These are phyloP conservation scores for Chaetodon trifasciatus DNA, from an alignment of 2,797 vertebrate genomes.

Conservation along the genomic window DNA sequence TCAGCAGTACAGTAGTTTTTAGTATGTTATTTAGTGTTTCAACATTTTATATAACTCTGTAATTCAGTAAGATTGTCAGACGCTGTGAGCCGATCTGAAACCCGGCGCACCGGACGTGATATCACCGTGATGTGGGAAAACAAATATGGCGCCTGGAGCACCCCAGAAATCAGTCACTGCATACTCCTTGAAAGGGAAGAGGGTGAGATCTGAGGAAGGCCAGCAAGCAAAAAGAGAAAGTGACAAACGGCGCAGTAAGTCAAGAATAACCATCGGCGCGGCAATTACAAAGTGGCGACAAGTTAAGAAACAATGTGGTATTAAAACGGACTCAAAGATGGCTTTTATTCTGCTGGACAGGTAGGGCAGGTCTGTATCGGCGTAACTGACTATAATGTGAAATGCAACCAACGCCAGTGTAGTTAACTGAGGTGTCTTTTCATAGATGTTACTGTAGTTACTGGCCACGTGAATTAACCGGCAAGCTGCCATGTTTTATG, in stretches of 20 bases:
- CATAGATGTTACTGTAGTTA: background rate
- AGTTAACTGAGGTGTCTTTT: too few relatives aligned
- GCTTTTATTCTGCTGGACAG: background rate
- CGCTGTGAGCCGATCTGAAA: too few relatives aligned
- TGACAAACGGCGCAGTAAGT: background rate
- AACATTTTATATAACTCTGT: too few relatives aligned
- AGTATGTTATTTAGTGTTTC: too few relatives aligned
- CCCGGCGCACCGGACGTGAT: background rate
- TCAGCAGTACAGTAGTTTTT: too few relatives aligned
- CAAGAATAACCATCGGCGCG: background rate
- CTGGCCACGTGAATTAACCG: background rate
- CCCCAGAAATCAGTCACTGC: background rate
- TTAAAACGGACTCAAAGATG: background rate
- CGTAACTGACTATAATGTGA: background rate
- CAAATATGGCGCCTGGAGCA: background rate
- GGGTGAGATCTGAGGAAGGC: background rate
- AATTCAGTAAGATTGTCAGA: too few relatives aligned
- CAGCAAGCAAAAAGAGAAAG: background rate
- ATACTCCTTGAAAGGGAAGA: background rate
- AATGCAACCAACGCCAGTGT: background rate
- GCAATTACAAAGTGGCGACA: background rate
- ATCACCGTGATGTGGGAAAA: background rate
- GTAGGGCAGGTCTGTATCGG: background rate
- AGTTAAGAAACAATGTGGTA: background rate
- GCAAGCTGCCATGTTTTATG: background rate